Conservation (phyloP, 1,140 invertebrate species). For the Thrips palmi region DNA sequence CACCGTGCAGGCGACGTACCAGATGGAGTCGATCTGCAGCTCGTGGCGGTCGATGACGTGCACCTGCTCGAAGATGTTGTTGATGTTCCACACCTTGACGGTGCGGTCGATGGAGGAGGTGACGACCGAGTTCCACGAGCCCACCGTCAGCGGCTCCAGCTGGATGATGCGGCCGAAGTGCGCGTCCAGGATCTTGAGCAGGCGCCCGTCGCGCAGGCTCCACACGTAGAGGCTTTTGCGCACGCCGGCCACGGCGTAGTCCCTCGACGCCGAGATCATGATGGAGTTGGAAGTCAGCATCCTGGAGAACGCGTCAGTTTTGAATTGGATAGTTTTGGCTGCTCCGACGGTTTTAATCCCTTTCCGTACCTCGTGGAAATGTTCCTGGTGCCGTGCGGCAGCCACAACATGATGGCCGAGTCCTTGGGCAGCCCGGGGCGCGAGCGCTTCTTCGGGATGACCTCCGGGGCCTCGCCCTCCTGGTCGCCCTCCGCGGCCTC, state of each 20-base stretch:
- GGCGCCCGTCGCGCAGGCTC: conserved; percentile 54
- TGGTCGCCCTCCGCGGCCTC: conserved; percentile 12
- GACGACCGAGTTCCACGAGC: conserved; percentile 83
- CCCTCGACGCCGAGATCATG: conserved; percentile 73
- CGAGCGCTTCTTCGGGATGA: too few species aligned
- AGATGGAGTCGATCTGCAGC: conserved; percentile 82
- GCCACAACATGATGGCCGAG: conserved; percentile 45
- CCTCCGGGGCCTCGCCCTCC: neutral
- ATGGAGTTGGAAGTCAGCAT: conserved; percentile 77
- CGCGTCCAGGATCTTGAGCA: conserved; percentile 86
- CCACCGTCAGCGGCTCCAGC: conserved; percentile 63
- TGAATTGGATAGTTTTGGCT: too few species aligned
- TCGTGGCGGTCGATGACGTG: conserved; percentile 92
- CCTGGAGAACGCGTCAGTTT: too few species aligned
- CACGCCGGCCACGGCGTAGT: conserved; percentile 88
- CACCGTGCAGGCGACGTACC: conserved; percentile 26
- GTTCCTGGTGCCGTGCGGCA: conserved; percentile 82
- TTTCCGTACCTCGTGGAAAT: conserved; percentile 81
- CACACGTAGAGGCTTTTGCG: conserved; percentile 92
- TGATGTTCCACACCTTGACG: conserved; percentile 98
- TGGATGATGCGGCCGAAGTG: conserved; percentile 94
- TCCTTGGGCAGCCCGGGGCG: too few species aligned
- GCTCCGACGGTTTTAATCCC: too few species aligned
- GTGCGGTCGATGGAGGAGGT: conserved; percentile 94
- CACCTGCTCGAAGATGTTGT: conserved; percentile 96